These are phyloP conservation scores for Julus scanicus DNA, from an alignment of 2,888 invertebrate genomes.

Conservation along the genomic window DNA sequence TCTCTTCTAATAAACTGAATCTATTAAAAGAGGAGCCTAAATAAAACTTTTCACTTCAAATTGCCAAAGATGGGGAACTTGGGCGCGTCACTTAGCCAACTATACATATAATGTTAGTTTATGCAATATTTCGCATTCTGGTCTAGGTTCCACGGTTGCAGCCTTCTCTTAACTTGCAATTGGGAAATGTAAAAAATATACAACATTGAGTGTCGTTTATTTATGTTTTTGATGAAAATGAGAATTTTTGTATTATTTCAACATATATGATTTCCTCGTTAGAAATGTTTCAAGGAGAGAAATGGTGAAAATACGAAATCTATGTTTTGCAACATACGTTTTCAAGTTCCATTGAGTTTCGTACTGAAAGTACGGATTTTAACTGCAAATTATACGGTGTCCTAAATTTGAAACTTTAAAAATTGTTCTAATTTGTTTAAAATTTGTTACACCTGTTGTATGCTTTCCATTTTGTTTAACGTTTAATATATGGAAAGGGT, in stretches of 20 bases:
- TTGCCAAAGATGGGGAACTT: constrained; percentile 8
- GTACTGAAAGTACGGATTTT: too few relatives aligned
- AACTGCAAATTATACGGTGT: too few relatives aligned
- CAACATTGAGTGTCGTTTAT: not conserved
- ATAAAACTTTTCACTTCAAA: not conserved
- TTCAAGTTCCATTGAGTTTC: too few relatives aligned
- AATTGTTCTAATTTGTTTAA: too few relatives aligned
- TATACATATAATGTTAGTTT: not conserved
- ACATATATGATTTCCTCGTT: not conserved
- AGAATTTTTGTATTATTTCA: not conserved
- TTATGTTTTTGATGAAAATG: not conserved
- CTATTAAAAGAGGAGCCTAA: constrained; percentile 31
- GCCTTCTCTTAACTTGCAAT: not conserved
- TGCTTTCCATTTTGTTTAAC: too few relatives aligned
- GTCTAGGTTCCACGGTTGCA: not conserved
- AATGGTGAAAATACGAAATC: not conserved
- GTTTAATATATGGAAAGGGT: too few relatives aligned
- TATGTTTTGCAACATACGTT: too few relatives aligned
- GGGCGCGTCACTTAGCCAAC: not conserved
- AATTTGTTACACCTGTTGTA: too few relatives aligned
- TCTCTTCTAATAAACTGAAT: constrained; percentile 14
- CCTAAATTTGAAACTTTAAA: too few relatives aligned
- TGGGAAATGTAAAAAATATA: not conserved
- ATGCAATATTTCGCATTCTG: not conserved
- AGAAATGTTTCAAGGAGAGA: not conserved